These are phyloP conservation scores for Dromaius novaehollandiae DNA, from an alignment of 2,113 vertebrate species.

Conservation along the genomic window DNA sequence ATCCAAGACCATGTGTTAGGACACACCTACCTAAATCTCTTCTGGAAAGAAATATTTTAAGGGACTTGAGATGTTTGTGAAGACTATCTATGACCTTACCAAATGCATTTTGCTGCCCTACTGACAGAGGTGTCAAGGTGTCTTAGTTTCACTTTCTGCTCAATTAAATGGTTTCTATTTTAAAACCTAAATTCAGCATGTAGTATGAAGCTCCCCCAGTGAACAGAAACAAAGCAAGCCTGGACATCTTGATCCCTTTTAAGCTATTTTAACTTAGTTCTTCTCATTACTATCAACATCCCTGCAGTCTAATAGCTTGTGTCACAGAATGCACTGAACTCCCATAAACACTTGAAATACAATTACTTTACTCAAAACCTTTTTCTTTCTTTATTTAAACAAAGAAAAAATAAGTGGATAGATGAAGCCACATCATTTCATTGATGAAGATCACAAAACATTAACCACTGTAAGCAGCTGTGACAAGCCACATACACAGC, in stretches of 20 bases:
- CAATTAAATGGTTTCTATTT: not conserved
- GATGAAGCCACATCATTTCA: not conserved
- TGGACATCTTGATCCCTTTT: not conserved
- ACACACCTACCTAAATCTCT: not conserved
- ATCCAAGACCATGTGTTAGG: not conserved
- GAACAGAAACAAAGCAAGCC: not conserved
- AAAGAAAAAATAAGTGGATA: not conserved
- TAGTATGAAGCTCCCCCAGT: not conserved
- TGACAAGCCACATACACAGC: fast-evolving
- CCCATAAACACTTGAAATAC: not conserved
- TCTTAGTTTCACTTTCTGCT: not conserved
- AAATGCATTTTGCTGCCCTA: not conserved
- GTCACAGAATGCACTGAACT: not conserved
- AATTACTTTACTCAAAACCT: not conserved
- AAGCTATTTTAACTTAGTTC: not conserved
- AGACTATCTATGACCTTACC: not conserved
- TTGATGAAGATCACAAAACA: not conserved
- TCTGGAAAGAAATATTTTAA: not conserved
- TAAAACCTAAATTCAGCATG: not conserved
- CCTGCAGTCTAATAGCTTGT: not conserved
- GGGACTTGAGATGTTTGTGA: not conserved
- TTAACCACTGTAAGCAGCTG: not conserved
- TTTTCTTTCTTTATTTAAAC: not conserved
- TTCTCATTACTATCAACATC: not conserved
- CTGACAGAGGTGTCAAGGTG: not conserved